A percentile compares a stretch with the other conserved stretches of the same genome.
Conservation (phyloP, 1,140 invertebrate genomes). For the Physella acuta region DNA sequence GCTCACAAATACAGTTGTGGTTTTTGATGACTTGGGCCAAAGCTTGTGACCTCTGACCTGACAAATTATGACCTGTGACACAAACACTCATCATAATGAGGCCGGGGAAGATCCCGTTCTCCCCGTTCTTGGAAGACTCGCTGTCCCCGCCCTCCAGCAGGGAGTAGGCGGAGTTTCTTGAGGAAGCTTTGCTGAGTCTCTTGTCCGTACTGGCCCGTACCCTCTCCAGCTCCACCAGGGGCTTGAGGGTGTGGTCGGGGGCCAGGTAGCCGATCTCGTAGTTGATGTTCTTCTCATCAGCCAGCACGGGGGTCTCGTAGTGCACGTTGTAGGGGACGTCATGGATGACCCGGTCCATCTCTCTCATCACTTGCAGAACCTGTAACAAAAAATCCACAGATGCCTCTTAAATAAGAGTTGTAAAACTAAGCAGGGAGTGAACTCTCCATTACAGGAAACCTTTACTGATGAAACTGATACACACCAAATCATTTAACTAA, state of each 20-base stretch:
- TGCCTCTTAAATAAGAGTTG: too few relatives aligned
- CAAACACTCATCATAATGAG: slow-evolving; percentile 48
- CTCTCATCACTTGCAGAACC: slow-evolving; percentile 47
- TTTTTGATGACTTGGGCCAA: slow-evolving; percentile 39
- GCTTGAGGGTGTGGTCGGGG: slow-evolving; percentile 42
- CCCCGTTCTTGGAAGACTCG: slow-evolving; percentile 26
- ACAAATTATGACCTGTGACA: slow-evolving; percentile 46
- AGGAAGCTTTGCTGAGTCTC: slow-evolving; percentile 38
- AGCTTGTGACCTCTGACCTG: slow-evolving; percentile 36
- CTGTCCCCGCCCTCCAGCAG: slow-evolving; percentile 11
- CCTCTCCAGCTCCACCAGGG: slow-evolving; percentile 49
- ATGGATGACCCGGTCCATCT: slow-evolving; percentile 44
- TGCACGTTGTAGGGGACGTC: slow-evolving; percentile 35
- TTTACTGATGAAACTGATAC: too few relatives aligned
- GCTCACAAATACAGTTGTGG: slow-evolving; percentile 46
- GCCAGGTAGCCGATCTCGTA: slow-evolving; percentile 51
- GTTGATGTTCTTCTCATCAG: slow-evolving; percentile 48
- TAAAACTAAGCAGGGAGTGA: too few relatives aligned
- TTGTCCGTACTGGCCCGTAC: slow-evolving; percentile 37
- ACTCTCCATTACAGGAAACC: too few relatives aligned
- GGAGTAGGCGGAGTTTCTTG: slow-evolving; percentile 40
- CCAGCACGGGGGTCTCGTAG: slow-evolving; percentile 34
- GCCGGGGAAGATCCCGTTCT: slow-evolving; percentile 24
- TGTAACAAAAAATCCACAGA: slow-evolving; percentile 15
- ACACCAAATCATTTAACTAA: neutral